These are phyloP conservation scores for Acridotheres tristis DNA, from an alignment of 2,797 vertebrate species.

Conservation along the genomic window DNA sequence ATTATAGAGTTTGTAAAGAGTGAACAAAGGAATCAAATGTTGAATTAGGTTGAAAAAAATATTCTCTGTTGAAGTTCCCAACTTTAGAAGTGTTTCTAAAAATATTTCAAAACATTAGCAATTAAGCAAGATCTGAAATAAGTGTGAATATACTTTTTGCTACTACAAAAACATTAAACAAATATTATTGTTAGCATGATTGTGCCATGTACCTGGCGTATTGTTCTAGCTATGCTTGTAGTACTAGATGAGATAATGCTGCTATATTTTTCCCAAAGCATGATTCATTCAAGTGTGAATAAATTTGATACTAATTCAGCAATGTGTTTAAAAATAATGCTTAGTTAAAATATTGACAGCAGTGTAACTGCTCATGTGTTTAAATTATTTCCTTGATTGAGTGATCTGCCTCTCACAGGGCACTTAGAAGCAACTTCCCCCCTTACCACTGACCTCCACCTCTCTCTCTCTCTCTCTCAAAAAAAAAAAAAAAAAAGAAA, in stretches of 20 bases:
- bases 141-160: background rate
- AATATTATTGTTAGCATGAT: background rate
- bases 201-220: background rate
- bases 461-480: too few species aligned
- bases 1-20: background rate
- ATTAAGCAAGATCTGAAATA: background rate
- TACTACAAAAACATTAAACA: background rate
- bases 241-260: background rate
- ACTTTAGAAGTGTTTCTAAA: background rate
- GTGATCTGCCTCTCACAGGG: background rate
- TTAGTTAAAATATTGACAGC: background rate
- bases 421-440: background rate
- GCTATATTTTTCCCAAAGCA: background rate
- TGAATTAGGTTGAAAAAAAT: background rate
- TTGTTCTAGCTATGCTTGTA: background rate
- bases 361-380: background rate
- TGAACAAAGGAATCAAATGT: background rate
- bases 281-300: background rate
- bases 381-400: background rate
- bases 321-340: background rate
- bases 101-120: background rate
- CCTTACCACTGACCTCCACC: background rate
- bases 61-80: background rate
- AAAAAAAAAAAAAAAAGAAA: background rate
- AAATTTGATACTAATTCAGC: background rate